These are phyloP conservation scores for Hydroisotoma schaefferi DNA, from an alignment of 2,888 invertebrate species.

Conservation along the genomic window DNA sequence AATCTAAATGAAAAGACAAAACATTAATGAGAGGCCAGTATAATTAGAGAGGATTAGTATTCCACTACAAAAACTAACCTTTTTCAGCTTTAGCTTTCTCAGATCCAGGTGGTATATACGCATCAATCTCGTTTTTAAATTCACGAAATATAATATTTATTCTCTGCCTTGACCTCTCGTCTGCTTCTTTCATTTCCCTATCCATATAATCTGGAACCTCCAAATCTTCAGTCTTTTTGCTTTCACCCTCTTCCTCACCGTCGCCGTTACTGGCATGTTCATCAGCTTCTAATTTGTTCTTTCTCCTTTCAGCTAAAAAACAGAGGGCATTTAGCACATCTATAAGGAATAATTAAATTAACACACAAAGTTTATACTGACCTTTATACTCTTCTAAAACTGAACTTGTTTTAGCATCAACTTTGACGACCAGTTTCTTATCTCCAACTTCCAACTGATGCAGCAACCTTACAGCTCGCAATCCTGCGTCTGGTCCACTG, in stretches of 20 bases:
- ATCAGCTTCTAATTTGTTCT: slow-evolving; percentile 53
- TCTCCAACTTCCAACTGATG: slow-evolving; percentile 91
- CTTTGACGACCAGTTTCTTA: slow-evolving; percentile 89
- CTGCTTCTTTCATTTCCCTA: slow-evolving; percentile 69
- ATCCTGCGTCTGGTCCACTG: slow-evolving; percentile 89
- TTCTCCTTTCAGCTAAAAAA: slow-evolving; percentile 38
- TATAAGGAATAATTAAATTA: background rate
- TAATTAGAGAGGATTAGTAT: background rate
- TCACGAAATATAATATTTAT: slow-evolving; percentile 78
- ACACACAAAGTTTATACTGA: slow-evolving; percentile 10
- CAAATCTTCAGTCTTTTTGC: slow-evolving; percentile 31
- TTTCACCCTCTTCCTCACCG: slow-evolving; percentile 48
- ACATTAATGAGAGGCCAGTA: background rate
- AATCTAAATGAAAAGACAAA: slow-evolving; percentile 23
- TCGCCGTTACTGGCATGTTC: slow-evolving; percentile 39
- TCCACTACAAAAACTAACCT: slow-evolving; percentile 15
- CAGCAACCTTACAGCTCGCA: slow-evolving; percentile 86
- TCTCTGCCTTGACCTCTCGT: slow-evolving; percentile 69
- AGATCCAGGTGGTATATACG: slow-evolving; percentile 42
- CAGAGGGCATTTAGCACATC: background rate
- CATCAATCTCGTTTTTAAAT: slow-evolving; percentile 68
- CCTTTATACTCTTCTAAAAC: slow-evolving; percentile 86
- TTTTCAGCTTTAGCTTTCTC: slow-evolving; percentile 31
- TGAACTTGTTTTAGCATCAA: slow-evolving; percentile 95
- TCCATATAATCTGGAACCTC: slow-evolving; percentile 64